Evolutionary conservation across 2,113 vertebrate genomes (phyloP).

Genomic region (Sylvia atricapilla): DNA sequence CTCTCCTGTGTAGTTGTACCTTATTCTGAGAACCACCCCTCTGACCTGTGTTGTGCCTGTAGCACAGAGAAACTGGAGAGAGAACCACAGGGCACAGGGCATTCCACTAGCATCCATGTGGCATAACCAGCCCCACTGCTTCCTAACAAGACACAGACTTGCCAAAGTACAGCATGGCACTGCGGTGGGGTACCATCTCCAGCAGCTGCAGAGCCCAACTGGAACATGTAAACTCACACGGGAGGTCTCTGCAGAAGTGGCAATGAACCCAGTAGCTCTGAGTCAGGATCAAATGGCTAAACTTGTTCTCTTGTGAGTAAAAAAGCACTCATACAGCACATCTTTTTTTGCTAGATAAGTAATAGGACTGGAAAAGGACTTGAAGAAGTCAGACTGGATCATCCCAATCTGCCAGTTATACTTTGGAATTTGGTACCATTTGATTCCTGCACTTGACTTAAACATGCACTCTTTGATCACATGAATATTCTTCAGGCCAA

Average conservation of each 20-base stretch:
- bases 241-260: conserved; percentile 15
- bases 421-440: conserved; percentile 36
- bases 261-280: not conserved
- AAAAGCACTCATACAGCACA: not conserved
- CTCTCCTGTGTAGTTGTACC: not conserved
- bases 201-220: not conserved
- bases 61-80: not conserved
- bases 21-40: not conserved
- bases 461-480: conserved; percentile 47
- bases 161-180: not conserved
- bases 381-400: not conserved
- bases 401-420: not conserved
- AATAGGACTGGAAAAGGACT: not conserved
- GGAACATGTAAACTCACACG: not conserved
- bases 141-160: not conserved
- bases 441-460: conserved; percentile 61
- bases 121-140: not conserved
- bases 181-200: fast-evolving
- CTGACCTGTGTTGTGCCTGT: not conserved
- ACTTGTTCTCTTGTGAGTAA: not conserved
- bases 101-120: not conserved
- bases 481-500: conserved; percentile 49
- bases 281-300: not conserved
- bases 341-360: not conserved
- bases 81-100: not conserved